Evolutionary conservation across 2,797 vertebrate species (phyloP), one percentile per base, ranked within the genome.

Genomic region (Denticeps clupeoides): DNA sequence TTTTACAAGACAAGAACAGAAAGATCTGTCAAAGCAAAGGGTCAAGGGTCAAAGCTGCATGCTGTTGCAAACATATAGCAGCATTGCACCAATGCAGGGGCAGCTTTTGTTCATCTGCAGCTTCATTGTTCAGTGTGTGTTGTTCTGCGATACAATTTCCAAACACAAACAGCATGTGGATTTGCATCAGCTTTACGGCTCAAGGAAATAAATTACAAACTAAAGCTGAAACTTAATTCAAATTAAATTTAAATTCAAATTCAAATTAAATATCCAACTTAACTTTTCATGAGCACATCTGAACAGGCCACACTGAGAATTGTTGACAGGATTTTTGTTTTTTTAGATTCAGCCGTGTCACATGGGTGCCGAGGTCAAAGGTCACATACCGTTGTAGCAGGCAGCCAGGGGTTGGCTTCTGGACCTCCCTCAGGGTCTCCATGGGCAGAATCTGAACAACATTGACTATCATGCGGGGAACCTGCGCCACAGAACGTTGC

Each of bases 401-500:
- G 47, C 83, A 85, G 21, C 79, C 80, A 1, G 78, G 73, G 2
- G 80, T 80, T 27, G 81, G 82, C 56, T 72, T 83, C 53, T 78
- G 72, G 23, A 85, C 81, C 69, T 85, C 79, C 56, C 82, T 73
- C 32, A 85, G 64, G 19, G 75, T 68, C 56, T 77, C 58, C 82
- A 86, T 84, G 47, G 74, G 76, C 21, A 82, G 56, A 41, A 85
- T 81, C 70, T 83, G 82, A 38, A 74, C 83, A 11, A 86, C 71
- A 2, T 84, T 86, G 9, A 85, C 76, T 4, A 86, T 85, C 77
- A 86, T 79, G 28, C 83, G 81, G 37, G 86, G 85, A 61, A 88
- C 78, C 86, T 87, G 64, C 47, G 59, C 46, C 6, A 13, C n/a
- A 5, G 10, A 64, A 3, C 9, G 7, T 8, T 19, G 18, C 12